phyloP scores from a whole-genome alignment of 2,888 invertebrate genomes.

The Apodemia hepburni region DNA sequence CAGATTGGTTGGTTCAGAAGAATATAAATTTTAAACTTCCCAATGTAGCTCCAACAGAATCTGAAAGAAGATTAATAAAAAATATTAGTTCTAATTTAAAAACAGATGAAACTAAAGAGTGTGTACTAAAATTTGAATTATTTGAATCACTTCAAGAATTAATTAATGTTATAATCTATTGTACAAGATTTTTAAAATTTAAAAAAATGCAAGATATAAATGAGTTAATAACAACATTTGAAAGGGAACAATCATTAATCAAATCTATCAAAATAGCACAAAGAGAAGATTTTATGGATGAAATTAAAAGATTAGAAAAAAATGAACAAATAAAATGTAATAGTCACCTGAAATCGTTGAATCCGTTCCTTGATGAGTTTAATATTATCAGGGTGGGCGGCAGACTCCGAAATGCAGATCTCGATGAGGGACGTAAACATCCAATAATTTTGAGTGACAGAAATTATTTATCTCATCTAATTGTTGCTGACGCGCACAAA shows the following conservation, averaged over 20 bases:
- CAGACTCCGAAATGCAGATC: slow-evolving; percentile 20
- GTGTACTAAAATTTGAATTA: neutral
- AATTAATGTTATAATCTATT: neutral
- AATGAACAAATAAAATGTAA: neutral
- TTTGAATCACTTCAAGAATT: neutral
- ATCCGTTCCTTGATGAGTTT: slow-evolving; percentile 18
- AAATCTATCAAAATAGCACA: neutral
- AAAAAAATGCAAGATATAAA: too few relatives aligned
- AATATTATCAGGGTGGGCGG: slow-evolving; percentile 27
- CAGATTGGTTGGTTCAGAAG: neutral
- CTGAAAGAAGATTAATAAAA: neutral
- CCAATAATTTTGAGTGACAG: slow-evolving; percentile 26
- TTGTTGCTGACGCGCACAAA: slow-evolving; percentile 31
- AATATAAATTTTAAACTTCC: neutral
- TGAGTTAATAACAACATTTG: too few relatives aligned
- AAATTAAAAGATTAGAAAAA: neutral
- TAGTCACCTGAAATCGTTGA: neutral
- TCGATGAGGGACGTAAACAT: slow-evolving; percentile 26
- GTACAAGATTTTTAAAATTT: too few relatives aligned
- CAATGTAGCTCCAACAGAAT: neutral
- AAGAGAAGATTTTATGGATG: neutral
- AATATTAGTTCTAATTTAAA: neutral
- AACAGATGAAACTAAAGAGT: neutral
- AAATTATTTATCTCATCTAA: slow-evolving; percentile 24
- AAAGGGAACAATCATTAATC: neutral